Conservation (phyloP, 2,113 vertebrate species). For the Tretioscincus oriximinensis region DNA sequence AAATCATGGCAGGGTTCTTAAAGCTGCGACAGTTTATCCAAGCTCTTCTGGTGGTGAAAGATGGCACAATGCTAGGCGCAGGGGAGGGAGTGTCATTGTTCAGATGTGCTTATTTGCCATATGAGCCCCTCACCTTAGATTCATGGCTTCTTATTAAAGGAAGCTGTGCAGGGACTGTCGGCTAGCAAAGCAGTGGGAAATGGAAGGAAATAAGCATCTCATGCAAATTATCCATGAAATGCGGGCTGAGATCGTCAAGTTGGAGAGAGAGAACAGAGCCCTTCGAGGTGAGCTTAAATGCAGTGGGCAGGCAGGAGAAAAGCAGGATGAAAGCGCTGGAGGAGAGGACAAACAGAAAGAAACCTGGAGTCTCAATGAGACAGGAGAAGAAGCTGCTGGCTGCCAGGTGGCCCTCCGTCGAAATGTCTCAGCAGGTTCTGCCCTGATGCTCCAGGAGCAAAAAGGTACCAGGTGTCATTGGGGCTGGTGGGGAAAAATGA, state of each 20-base stretch:
- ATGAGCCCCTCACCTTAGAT: fast-evolving
- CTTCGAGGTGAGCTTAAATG: constrained; percentile 72
- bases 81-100: constrained; percentile 66
- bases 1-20: constrained; percentile 79
- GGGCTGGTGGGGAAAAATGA: fast-evolving
- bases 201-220: constrained; percentile 81
- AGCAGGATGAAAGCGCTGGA: neutral
- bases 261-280: constrained; percentile 84
- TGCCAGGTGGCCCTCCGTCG: constrained; percentile 51
- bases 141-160: constrained; percentile 19
- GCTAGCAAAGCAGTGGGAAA: constrained; percentile 40
- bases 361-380: fast-evolving
- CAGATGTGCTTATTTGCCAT: constrained; percentile 33
- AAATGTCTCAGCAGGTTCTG: constrained; percentile 55
- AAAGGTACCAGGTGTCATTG: constrained; percentile 68
- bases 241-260: constrained; percentile 81
- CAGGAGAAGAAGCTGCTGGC: fast-evolving
- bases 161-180: neutral
- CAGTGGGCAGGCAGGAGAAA: neutral
- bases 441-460: constrained; percentile 57
- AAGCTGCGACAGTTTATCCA: constrained; percentile 37
- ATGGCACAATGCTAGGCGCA: constrained; percentile 66
- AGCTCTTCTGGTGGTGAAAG: constrained; percentile 75
- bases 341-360: neutral
- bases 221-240: constrained; percentile 83